Evolutionary conservation across 2,113 vertebrate genomes (phyloP).

Genomic region (Ia io): DNA sequence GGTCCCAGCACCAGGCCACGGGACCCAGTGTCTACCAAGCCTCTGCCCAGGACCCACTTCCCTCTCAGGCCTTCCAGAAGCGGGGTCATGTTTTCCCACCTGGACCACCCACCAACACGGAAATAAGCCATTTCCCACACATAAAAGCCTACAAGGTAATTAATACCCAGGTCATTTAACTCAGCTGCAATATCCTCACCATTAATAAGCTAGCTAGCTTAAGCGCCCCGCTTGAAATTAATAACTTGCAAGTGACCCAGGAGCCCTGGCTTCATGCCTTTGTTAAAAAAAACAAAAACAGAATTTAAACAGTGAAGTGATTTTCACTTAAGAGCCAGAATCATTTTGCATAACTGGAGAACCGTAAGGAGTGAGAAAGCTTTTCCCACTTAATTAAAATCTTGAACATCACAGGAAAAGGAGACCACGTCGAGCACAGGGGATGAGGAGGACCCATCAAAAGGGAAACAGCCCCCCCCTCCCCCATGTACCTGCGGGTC

Average conservation of each 20-base stretch:
- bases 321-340: constrained; percentile 80
- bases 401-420: constrained; percentile 59
- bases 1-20: background rate
- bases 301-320: constrained; percentile 83
- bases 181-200: constrained; percentile 59
- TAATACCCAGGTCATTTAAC: constrained; percentile 76
- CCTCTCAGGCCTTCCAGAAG: background rate
- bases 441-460: background rate
- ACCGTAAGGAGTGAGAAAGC: constrained; percentile 71
- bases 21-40: background rate
- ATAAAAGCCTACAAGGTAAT: constrained; percentile 73
- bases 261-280: constrained; percentile 71
- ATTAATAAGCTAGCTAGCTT: constrained; percentile 78
- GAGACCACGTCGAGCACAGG: background rate
- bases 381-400: constrained; percentile 79
- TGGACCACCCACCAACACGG: background rate
- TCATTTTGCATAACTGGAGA: constrained; percentile 81
- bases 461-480: background rate
- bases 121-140: constrained; percentile 51
- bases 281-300: background rate
- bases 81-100: accelerated
- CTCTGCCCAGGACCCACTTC: background rate
- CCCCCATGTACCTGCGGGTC: background rate
- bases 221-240: constrained; percentile 82
- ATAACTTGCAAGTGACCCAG: constrained; percentile 83